These are phyloP conservation scores for Falco cherrug DNA, from an alignment of 2,797 vertebrate species.

Conservation along the genomic window DNA sequence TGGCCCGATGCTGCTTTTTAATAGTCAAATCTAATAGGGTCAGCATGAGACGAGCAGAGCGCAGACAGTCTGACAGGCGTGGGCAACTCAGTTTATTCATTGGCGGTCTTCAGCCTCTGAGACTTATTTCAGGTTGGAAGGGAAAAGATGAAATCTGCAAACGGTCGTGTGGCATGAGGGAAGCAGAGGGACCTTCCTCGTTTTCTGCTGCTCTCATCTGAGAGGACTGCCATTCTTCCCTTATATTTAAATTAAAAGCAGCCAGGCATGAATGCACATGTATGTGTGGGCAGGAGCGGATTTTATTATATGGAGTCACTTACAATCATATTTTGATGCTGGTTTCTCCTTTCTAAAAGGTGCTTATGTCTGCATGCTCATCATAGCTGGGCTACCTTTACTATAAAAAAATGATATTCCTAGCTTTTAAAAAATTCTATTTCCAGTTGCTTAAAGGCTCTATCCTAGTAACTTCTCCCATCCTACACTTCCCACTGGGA, in stretches of 20 bases:
- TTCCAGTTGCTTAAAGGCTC: not conserved
- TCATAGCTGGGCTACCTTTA: not conserved
- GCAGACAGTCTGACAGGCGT: not conserved
- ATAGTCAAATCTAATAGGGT: conserved; percentile 33
- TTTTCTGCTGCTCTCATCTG: not conserved
- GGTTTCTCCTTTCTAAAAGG: not conserved
- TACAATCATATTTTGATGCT: not conserved
- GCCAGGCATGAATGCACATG: not conserved
- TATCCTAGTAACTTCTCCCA: not conserved
- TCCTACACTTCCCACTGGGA: not conserved
- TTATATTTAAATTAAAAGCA: conserved; percentile 34
- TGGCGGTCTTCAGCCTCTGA: not conserved
- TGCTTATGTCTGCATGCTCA: not conserved
- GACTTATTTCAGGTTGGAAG: not conserved
- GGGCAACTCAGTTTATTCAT: not conserved
- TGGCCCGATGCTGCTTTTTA: conserved; percentile 33
- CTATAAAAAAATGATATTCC: not conserved
- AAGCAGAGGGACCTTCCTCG: not conserved
- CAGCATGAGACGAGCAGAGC: not conserved
- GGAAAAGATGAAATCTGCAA: conserved; percentile 17
- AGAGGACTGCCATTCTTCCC: not conserved
- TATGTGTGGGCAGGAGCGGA: not conserved
- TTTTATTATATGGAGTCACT: not conserved
- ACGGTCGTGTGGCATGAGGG: not conserved
- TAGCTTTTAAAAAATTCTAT: not conserved